Conservation (phyloP, 1,140 invertebrate species). For the Pissodes strobi region DNA sequence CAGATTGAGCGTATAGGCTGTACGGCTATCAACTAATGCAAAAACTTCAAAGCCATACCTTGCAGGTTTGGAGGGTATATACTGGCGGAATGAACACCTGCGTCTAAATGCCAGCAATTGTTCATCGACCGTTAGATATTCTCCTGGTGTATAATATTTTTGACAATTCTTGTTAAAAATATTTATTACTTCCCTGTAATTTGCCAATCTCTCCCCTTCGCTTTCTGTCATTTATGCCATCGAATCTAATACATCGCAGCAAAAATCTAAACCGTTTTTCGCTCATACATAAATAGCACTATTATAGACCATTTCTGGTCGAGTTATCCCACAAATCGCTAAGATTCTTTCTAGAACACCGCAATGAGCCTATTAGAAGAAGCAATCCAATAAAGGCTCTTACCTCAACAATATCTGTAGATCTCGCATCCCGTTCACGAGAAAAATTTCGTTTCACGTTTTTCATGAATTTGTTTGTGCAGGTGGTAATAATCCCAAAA, state of each 20-base stretch:
- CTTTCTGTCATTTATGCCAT: slow-evolving; percentile 1
- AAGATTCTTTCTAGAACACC: slow-evolving; percentile 11
- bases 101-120: slow-evolving; percentile 39
- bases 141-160: slow-evolving; percentile 34
- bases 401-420: slow-evolving; percentile 18
- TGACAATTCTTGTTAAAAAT: slow-evolving; percentile 39
- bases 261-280: slow-evolving; percentile 36
- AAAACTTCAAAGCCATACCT: slow-evolving; percentile 54
- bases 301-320: slow-evolving; percentile 42
- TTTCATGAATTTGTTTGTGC: slow-evolving; percentile 13
- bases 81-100: no score
- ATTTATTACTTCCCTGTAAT: slow-evolving; percentile 52
- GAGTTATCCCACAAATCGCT: slow-evolving; percentile 42
- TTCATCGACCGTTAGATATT: not conserved
- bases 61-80: no score
- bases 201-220: slow-evolving; percentile 42
- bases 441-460: slow-evolving; percentile 7
- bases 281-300: slow-evolving; percentile 33
- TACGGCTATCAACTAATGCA: slow-evolving; percentile 47
- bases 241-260: slow-evolving; percentile 1
- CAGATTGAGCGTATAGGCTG: slow-evolving; percentile 46
- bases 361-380: slow-evolving; percentile 14
- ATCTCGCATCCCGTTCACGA: slow-evolving; percentile 1
- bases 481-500: slow-evolving; percentile 6
- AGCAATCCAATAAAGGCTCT: slow-evolving; percentile 20